A percentile compares a stretch with the other conserved stretches of the same genome.
Conservation (phyloP, 1,140 invertebrate genomes). For the Venustaconcha ellipsiformis region DNA sequence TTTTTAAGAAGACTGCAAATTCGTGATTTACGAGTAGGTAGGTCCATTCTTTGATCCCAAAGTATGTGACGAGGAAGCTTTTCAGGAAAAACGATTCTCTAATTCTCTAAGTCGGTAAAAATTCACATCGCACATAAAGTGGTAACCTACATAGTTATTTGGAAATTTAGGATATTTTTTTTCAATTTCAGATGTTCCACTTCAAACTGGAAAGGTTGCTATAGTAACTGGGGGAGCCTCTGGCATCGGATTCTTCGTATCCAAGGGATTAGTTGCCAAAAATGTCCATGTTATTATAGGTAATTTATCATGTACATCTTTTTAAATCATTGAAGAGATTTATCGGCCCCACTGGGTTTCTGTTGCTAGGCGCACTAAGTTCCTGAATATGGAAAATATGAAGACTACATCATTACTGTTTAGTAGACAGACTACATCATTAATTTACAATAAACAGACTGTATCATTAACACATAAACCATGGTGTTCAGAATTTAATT, state of each 20-base stretch:
- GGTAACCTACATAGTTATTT: too few species aligned
- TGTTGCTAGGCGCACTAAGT: neutral
- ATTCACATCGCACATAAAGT: too few species aligned
- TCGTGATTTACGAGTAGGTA: too few species aligned
- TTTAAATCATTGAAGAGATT: neutral
- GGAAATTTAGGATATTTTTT: neutral
- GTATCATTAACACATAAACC: too few species aligned
- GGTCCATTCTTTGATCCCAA: too few species aligned
- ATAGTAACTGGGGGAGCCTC: slow-evolving; percentile 89
- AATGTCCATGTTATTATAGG: slow-evolving; percentile 89
- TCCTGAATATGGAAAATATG: neutral
- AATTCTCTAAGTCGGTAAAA: too few species aligned
- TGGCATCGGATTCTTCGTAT: slow-evolving; percentile 87
- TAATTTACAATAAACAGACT: neutral
- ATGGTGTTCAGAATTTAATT: neutral
- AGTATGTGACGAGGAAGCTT: too few species aligned
- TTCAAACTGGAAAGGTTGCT: slow-evolving; percentile 76
- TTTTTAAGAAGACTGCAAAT: too few species aligned
- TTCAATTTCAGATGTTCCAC: slow-evolving; percentile 32
- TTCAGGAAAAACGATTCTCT: too few species aligned
- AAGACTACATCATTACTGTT: neutral
- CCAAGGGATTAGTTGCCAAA: slow-evolving; percentile 82
- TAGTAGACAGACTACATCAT: neutral
- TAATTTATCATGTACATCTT: slow-evolving; percentile 66
- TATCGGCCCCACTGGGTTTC: neutral